Evolutionary conservation across 2,888 invertebrate genomes (phyloP).

Genomic region (Machimus atricapillus): DNA sequence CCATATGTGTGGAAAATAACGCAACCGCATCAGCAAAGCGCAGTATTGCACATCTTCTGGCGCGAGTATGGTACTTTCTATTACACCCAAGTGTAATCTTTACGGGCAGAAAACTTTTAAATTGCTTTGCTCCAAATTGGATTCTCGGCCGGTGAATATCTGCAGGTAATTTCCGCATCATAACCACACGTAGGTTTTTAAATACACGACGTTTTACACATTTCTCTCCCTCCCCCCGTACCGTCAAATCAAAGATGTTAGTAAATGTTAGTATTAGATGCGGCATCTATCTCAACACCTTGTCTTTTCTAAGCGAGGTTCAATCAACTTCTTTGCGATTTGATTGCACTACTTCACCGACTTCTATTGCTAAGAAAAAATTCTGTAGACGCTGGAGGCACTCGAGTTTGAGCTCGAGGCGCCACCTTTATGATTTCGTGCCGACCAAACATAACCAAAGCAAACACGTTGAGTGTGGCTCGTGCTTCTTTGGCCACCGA

Average conservation of each 20-base stretch:
- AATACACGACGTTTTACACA: not conserved
- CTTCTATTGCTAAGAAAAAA: not conserved
- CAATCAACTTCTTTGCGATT: not conserved
- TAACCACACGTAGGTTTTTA: conserved; percentile 17
- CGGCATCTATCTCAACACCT: not conserved
- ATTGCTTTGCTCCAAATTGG: conserved; percentile 37
- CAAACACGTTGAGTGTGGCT: not conserved
- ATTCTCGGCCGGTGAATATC: conserved; percentile 32
- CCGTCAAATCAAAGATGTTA: not conserved
- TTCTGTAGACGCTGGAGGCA: not conserved
- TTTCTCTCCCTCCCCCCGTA: not conserved
- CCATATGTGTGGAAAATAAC: conserved; percentile 10
- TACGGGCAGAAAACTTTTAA: conserved; percentile 12
- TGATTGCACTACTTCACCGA: not conserved
- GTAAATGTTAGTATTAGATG: not conserved
- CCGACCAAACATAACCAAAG: not conserved
- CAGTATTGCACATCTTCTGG: not conserved
- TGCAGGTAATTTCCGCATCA: conserved; percentile 35
- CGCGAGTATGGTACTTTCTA: not conserved
- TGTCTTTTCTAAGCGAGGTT: not conserved
- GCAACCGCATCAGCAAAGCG: not conserved
- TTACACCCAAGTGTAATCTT: conserved; percentile 1
- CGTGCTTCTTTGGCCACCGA: not conserved
- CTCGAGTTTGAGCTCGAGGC: not conserved
- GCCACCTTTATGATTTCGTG: not conserved